Evolutionary conservation across 2,797 vertebrate genomes (phyloP).

Genomic region (Mus caroli): DNA sequence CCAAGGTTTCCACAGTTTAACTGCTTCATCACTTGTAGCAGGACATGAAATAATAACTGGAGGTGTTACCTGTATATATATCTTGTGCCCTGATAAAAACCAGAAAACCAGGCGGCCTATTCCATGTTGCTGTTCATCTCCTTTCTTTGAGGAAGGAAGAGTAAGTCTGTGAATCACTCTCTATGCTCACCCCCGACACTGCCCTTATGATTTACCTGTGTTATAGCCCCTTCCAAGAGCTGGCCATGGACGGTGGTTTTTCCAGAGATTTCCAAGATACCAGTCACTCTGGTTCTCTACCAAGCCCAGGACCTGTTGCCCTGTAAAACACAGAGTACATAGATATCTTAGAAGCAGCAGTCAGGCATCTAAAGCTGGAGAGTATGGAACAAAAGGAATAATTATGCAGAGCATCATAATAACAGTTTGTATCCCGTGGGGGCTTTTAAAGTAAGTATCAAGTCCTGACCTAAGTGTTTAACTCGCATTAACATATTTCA

Average conservation of each 20-base stretch:
- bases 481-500: neutral
- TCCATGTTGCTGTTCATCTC: neutral
- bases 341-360: conserved; percentile 42
- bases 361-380: accelerated
- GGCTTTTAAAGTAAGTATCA: neutral
- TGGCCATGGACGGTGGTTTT: conserved; percentile 99
- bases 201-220: conserved; percentile 91
- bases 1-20: neutral
- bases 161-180: neutral
- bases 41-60: neutral
- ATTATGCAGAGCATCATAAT: accelerated
- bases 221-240: conserved; percentile 98
- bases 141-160: neutral
- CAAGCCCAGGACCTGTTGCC: conserved; percentile 97
- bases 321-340: conserved; percentile 88
- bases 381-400: neutral
- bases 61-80: accelerated
- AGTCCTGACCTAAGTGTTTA: neutral
- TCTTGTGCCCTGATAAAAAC: neutral
- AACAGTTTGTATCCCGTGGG: accelerated
- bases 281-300: conserved; percentile 99
- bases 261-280: conserved; percentile 99
- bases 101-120: neutral
- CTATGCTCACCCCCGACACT: neutral
- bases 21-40: accelerated